Conservation (phyloP, 2,888 invertebrate species). For the Epistrophe eligans region DNA sequence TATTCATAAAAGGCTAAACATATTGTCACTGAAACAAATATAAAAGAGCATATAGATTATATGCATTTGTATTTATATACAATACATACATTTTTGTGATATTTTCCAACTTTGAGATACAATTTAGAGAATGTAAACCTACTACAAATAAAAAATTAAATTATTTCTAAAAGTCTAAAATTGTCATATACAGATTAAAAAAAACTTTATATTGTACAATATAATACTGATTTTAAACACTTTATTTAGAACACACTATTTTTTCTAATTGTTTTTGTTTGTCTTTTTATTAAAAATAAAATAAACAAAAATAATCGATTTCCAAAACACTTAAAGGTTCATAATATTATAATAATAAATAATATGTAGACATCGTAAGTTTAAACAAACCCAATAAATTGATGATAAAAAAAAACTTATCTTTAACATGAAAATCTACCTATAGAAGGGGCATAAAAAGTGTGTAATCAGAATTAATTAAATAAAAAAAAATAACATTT, state of each 20-base stretch:
- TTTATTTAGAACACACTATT: constrained; percentile 44
- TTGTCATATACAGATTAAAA: constrained; percentile 58
- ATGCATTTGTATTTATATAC: constrained; percentile 63
- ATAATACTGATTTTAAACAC: constrained; percentile 12
- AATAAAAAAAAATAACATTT: constrained; percentile 36
- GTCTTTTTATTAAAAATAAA: constrained; percentile 1
- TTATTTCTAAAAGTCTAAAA: constrained; percentile 54
- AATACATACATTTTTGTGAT: constrained; percentile 68
- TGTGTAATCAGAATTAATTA: constrained; percentile 36
- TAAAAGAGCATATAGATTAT: constrained; percentile 52
- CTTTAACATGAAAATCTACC: constrained; percentile 3
- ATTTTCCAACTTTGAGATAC: constrained; percentile 73
- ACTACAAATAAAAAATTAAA: constrained; percentile 51
- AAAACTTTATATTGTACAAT: constrained; percentile 38
- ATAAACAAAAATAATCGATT: constrained; percentile 19
- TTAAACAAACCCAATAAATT: constrained; percentile 2
- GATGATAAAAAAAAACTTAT: background rate
- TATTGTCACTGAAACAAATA: constrained; percentile 36
- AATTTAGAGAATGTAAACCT: constrained; percentile 63
- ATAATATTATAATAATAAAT: constrained; percentile 6
- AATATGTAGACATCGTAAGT: constrained; percentile 35
- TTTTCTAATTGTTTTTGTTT: constrained; percentile 2
- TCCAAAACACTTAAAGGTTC: constrained; percentile 11
- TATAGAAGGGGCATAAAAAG: background rate
- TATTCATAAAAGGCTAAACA: constrained; percentile 39